phyloP scores from a whole-genome alignment of 2,113 vertebrate genomes.

The Bujurquina vittata region DNA sequence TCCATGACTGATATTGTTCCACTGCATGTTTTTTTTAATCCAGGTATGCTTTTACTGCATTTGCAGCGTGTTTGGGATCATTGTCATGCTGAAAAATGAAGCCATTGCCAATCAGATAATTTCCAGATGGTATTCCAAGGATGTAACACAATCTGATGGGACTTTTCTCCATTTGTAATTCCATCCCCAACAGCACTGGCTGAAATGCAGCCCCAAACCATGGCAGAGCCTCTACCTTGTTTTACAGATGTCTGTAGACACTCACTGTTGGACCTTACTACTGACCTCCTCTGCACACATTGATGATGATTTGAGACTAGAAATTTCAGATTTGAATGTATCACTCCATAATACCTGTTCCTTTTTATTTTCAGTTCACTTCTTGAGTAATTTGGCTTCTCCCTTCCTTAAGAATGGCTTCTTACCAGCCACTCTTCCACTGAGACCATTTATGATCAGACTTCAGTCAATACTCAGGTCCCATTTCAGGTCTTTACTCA shows the following conservation, averaged over 20 bases:
- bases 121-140: neutral
- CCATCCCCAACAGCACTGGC: neutral
- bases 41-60: too few relatives aligned
- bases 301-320: neutral
- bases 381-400: neutral
- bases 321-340: neutral
- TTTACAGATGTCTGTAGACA: neutral
- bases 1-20: neutral
- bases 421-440: neutral
- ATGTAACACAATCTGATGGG: too few relatives aligned
- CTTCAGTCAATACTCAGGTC: neutral
- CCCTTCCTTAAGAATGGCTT: neutral
- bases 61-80: neutral
- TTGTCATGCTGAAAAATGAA: neutral
- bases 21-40: neutral
- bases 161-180: neutral
- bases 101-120: neutral
- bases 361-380: neutral
- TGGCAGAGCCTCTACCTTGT: neutral
- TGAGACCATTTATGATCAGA: neutral
- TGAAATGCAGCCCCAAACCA: neutral
- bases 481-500: neutral
- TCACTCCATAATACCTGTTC: neutral
- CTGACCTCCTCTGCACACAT: neutral
- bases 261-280: neutral